Evolutionary conservation across 2,113 vertebrate genomes (phyloP).

Genomic region (Rhineura floridana): DNA sequence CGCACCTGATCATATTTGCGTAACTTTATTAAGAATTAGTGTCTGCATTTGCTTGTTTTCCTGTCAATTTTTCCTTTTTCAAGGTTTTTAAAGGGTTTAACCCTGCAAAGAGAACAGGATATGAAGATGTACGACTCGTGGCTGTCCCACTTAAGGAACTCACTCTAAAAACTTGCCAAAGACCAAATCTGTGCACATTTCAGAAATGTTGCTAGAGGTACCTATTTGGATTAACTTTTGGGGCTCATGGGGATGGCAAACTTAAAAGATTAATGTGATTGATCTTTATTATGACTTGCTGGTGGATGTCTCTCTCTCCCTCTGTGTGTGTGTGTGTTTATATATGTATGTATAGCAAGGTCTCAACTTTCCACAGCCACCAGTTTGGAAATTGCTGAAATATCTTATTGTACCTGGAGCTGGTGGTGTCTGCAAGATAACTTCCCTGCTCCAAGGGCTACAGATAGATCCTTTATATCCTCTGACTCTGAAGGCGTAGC

Average conservation of each 20-base stretch:
- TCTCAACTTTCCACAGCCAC: neutral
- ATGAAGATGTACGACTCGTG: neutral
- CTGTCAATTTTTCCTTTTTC: neutral
- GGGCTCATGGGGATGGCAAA: too few species aligned
- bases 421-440: slow-evolving; percentile 88
- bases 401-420: slow-evolving; percentile 82
- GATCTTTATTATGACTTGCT: neutral
- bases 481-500: slow-evolving; percentile 88
- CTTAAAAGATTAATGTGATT: neutral
- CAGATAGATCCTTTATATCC: slow-evolving; percentile 85
- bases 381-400: neutral
- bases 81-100: neutral
- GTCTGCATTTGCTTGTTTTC: neutral
- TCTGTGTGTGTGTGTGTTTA: neutral
- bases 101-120: neutral
- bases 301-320: too few species aligned
- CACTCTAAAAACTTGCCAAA: neutral
- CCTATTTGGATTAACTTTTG: neutral
- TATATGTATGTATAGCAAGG: neutral
- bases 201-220: neutral
- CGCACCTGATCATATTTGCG: neutral
- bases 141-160: neutral
- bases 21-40: neutral
- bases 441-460: slow-evolving; percentile 88
- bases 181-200: neutral